Evolutionary conservation across 1,140 invertebrate genomes (phyloP).

Genomic region (Hylaeus volcanicus): DNA sequence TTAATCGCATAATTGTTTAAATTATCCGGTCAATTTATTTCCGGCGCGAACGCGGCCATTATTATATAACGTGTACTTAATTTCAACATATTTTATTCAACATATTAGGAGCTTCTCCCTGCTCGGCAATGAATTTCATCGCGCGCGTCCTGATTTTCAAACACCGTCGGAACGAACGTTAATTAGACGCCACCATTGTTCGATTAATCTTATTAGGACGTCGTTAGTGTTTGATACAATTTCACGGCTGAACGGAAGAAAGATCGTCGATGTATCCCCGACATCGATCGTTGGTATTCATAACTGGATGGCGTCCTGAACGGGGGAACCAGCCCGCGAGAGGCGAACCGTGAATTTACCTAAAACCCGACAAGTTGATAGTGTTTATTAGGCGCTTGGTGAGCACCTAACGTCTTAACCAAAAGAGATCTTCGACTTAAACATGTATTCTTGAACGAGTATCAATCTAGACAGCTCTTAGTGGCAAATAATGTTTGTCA

Average conservation of each 20-base stretch:
- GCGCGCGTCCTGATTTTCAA: slow-evolving; percentile 15
- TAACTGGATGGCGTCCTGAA: too few relatives aligned
- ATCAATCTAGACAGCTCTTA: too few relatives aligned
- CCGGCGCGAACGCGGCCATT: background rate
- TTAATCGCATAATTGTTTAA: slow-evolving; percentile 55
- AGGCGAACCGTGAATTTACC: background rate
- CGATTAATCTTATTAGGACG: background rate
- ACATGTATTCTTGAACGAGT: too few relatives aligned
- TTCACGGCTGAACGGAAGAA: background rate
- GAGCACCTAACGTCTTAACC: too few relatives aligned
- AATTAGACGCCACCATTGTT: slow-evolving; percentile 30
- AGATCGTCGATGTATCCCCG: background rate
- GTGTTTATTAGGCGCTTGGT: too few relatives aligned
- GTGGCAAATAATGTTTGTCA: too few relatives aligned
- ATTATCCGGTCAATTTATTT: slow-evolving; percentile 55
- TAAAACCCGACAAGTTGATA: background rate
- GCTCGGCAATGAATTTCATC: slow-evolving; percentile 46
- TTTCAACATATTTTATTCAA: slow-evolving; percentile 43
- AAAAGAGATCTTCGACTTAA: too few relatives aligned
- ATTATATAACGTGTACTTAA: slow-evolving; percentile 32
- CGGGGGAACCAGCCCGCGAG: background rate
- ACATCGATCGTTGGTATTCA: background rate
- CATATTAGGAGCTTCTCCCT: slow-evolving; percentile 33
- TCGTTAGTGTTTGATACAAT: background rate
- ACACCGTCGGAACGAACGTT: slow-evolving; percentile 33